A percentile compares a stretch with the other conserved stretches of the same genome.
These are phyloP conservation scores for Takifugu ocellatus DNA, from an alignment of 2,797 vertebrate species.

Conservation along the genomic window DNA sequence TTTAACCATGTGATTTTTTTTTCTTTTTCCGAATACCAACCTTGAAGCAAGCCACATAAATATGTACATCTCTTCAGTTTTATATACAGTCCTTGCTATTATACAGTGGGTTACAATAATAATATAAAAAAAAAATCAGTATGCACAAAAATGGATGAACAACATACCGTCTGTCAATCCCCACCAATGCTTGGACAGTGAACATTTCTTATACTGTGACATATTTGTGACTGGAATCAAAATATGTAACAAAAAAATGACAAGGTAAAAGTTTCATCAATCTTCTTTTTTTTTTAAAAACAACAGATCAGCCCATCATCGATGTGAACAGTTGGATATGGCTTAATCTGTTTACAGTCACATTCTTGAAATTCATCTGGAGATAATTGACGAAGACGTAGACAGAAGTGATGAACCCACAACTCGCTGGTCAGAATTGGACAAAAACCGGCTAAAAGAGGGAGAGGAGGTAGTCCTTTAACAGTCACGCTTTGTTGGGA, in stretches of 20 bases:
- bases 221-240: conserved; percentile 48
- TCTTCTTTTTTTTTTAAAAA: neutral
- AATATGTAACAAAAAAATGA: conserved; percentile 36
- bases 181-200: conserved; percentile 43
- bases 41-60: conserved; percentile 83
- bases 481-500: conserved; percentile 50
- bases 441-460: conserved; percentile 6
- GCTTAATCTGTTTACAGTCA: conserved; percentile 63
- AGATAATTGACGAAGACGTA: conserved; percentile 40
- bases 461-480: conserved; percentile 62
- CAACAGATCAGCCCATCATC: conserved; percentile 41
- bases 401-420: conserved; percentile 18
- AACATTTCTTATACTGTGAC: conserved; percentile 38
- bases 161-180: conserved; percentile 56
- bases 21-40: conserved; percentile 69
- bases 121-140: conserved; percentile 61
- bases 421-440: neutral
- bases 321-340: conserved; percentile 66
- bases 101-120: conserved; percentile 77
- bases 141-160: conserved; percentile 78
- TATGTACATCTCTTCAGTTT: conserved; percentile 85
- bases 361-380: conserved; percentile 58
- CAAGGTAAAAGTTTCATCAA: conserved; percentile 54
- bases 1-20: conserved; percentile 81
- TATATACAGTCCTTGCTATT: conserved; percentile 83